Percentiles rank a stretch among this genome's conserved stretches.
phyloP scores from a whole-genome alignment of 2,797 vertebrate species.

The Aratinga solstitialis region DNA sequence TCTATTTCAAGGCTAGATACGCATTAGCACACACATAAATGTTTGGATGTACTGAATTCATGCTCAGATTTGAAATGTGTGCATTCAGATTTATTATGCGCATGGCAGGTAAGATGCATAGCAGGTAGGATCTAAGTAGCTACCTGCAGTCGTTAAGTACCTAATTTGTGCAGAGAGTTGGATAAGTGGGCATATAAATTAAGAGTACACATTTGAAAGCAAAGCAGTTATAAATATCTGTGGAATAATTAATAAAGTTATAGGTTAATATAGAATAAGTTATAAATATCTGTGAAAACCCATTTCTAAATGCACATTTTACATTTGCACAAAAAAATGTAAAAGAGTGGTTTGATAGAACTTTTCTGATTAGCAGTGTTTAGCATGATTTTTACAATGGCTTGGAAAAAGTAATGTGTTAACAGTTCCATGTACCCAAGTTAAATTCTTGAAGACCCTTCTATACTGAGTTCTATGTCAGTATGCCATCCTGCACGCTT shows the following conservation, averaged over 20 bases:
- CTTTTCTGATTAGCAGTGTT: neutral
- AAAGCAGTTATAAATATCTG: neutral
- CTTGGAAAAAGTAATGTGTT: neutral
- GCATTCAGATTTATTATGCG: neutral
- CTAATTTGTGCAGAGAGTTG: neutral
- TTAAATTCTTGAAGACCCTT: neutral
- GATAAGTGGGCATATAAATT: neutral
- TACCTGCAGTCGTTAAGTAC: neutral
- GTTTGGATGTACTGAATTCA: neutral
- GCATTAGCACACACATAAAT: neutral
- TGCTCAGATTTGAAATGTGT: neutral
- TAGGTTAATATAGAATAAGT: neutral
- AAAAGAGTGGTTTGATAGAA: neutral
- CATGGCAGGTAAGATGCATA: neutral
- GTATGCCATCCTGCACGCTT: neutral
- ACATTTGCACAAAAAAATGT: neutral
- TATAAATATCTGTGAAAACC: neutral
- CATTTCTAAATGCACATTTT: neutral
- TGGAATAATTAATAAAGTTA: neutral
- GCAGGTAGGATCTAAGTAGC: neutral
- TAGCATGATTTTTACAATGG: neutral
- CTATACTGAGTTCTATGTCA: neutral
- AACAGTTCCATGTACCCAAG: neutral
- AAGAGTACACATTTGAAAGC: neutral
- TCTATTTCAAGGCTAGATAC: neutral